These are phyloP conservation scores for Enteromius mattozi DNA, from an alignment of 2,797 vertebrate genomes.

Conservation along the genomic window DNA sequence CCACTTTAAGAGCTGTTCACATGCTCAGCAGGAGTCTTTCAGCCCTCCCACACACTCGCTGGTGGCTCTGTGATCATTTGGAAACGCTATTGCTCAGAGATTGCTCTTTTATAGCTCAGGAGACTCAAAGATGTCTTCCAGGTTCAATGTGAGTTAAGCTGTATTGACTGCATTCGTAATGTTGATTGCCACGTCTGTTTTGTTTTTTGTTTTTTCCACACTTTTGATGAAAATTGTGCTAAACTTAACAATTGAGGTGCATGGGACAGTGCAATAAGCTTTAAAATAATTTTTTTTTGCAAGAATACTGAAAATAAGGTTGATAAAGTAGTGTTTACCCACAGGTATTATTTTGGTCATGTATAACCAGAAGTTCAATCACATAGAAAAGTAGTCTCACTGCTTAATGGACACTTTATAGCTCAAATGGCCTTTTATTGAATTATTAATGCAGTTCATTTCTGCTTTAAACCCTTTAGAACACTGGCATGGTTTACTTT, in stretches of 20 bases:
- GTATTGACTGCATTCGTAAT: neutral
- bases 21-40: slow-evolving; percentile 24
- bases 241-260: neutral
- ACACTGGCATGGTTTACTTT: neutral
- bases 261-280: no score
- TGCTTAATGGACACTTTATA: slow-evolving; percentile 6
- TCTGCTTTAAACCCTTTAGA: neutral
- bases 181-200: neutral
- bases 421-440: neutral
- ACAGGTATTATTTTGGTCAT: neutral
- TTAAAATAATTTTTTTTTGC: neutral
- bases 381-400: neutral
- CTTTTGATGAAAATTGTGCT: neutral
- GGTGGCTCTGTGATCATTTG: slow-evolving; percentile 38
- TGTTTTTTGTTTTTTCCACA: no score
- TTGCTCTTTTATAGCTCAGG: slow-evolving; percentile 14
- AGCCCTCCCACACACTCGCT: slow-evolving; percentile 22
- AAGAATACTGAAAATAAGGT: neutral
- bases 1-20: slow-evolving; percentile 5
- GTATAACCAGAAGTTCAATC: slow-evolving; percentile 5
- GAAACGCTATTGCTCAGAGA: neutral
- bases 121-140: neutral
- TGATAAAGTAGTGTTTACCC: neutral
- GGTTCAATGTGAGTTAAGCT: neutral
- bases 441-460: slow-evolving; percentile 21